phyloP scores from a whole-genome alignment of 2,888 invertebrate genomes.

The Parnassius smintheus region DNA sequence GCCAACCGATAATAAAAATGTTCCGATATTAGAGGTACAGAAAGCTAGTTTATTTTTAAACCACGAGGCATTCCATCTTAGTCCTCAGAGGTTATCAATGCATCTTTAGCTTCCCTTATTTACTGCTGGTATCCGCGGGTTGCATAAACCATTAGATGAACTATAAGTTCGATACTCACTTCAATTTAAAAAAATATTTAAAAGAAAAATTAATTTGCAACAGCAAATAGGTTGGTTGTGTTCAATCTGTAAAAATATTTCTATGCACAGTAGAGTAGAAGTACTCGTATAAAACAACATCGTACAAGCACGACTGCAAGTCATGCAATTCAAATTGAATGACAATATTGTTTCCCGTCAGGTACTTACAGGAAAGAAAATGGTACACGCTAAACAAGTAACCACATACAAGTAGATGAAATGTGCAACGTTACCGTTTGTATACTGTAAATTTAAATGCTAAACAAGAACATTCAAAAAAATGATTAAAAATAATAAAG shows the following conservation, averaged over 20 bases:
- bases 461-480: too few species aligned
- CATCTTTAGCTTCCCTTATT: too few species aligned
- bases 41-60: too few species aligned
- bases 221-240: not conserved
- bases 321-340: constrained; percentile 54
- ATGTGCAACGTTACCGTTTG: constrained; percentile 8
- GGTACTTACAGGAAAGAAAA: constrained; percentile 23
- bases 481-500: too few species aligned
- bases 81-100: too few species aligned
- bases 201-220: constrained; percentile 8
- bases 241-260: constrained; percentile 14
- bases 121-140: not conserved
- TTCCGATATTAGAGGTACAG: too few species aligned
- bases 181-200: not conserved
- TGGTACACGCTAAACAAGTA: constrained; percentile 8
- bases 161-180: too few species aligned
- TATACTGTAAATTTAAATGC: not conserved
- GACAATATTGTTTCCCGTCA: constrained; percentile 38
- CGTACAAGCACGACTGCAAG: constrained; percentile 35
- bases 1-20: too few species aligned
- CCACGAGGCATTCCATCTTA: too few species aligned
- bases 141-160: not conserved
- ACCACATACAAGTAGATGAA: constrained; percentile 14
- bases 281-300: constrained; percentile 20
- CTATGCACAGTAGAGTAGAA: constrained; percentile 13